Conservation (phyloP, 2,113 vertebrate species). For the Aviceda subcristata region DNA sequence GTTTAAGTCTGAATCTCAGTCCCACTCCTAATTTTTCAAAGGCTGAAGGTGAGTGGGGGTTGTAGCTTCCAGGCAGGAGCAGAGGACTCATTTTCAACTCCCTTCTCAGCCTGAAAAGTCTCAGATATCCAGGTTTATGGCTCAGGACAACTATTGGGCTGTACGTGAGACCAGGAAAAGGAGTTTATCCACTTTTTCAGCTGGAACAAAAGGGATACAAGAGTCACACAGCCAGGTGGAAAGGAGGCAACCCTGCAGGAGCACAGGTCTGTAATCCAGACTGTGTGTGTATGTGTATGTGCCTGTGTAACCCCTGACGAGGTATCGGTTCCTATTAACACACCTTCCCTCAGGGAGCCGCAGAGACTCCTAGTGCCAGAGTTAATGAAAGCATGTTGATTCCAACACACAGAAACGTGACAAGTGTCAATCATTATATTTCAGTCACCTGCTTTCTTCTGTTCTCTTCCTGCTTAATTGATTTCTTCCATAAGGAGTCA, state of each 20-base stretch:
- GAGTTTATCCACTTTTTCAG: not conserved
- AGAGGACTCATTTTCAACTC: not conserved
- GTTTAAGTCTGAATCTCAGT: not conserved
- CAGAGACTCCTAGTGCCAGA: not conserved
- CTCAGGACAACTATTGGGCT: not conserved
- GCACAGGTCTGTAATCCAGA: not conserved
- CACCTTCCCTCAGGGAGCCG: not conserved
- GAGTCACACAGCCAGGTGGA: not conserved
- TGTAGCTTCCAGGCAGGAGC: not conserved
- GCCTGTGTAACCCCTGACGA: not conserved
- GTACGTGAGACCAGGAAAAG: not conserved
- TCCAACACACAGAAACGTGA: too few species aligned
- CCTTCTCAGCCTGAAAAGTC: not conserved
- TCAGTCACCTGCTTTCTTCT: not conserved
- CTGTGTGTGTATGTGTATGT: not conserved
- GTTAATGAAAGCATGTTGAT: not conserved
- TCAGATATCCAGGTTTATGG: not conserved
- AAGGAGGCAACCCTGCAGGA: not conserved
- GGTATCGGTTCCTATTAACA: not conserved
- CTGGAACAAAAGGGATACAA: not conserved
- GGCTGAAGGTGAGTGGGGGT: not conserved
- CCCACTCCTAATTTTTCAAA: not conserved
- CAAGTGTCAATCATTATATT: not conserved
- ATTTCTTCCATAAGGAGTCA: not conserved
- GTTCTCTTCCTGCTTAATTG: not conserved